A percentile compares a stretch with the other conserved stretches of the same genome.
These are phyloP conservation scores for Drosophila azteca DNA, from an alignment of 1,140 invertebrate genomes.

Conservation along the genomic window DNA sequence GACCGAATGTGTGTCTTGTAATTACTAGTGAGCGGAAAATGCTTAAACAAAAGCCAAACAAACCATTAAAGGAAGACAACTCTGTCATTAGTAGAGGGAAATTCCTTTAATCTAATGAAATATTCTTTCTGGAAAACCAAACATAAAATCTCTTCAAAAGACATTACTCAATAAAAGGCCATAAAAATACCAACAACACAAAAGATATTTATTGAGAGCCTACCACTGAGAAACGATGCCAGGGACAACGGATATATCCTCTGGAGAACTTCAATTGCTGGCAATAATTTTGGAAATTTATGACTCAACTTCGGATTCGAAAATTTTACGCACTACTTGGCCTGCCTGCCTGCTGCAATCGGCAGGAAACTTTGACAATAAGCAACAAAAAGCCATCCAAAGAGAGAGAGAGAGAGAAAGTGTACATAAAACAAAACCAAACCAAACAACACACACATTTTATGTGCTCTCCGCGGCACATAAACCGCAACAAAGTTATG, in stretches of 20 bases:
- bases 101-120: no score
- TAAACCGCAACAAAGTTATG: conserved; percentile 72
- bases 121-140: neutral
- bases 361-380: conserved; percentile 53
- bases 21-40: no score
- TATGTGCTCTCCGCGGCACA: conserved; percentile 62
- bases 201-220: conserved; percentile 55
- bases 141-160: neutral
- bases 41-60: no score
- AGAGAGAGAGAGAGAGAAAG: conserved; percentile 18
- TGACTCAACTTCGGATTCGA: conserved; percentile 75
- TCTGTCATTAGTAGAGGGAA: no score
- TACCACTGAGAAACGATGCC: conserved; percentile 50
- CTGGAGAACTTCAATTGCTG: conserved; percentile 65
- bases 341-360: conserved; percentile 48
- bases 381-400: conserved; percentile 49
- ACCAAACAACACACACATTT: conserved; percentile 66
- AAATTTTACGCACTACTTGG: conserved; percentile 80
- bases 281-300: conserved; percentile 78
- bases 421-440: conserved; percentile 71
- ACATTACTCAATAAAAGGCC: conserved; percentile 39
- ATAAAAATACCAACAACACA: conserved; percentile 54
- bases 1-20: conserved; percentile 7
- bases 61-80: no score
- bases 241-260: conserved; percentile 45